A percentile compares a stretch with the other conserved stretches of the same genome.
Conservation (phyloP, 2,888 invertebrate species). For the Limnephilus auricula region DNA sequence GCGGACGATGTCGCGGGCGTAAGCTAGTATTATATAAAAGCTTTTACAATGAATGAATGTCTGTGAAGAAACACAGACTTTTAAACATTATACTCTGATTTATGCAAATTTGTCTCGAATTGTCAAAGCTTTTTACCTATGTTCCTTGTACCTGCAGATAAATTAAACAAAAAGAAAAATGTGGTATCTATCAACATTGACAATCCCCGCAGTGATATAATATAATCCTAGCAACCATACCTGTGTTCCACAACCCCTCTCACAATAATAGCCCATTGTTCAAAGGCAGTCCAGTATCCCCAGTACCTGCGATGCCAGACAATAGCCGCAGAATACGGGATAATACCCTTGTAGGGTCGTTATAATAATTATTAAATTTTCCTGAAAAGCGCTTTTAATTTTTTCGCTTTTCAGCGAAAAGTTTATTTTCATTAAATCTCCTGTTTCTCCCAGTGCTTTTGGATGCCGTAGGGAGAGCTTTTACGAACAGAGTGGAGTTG, state of each 20-base stretch:
- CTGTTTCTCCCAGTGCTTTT: background rate
- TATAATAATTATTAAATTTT: background rate
- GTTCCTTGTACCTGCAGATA: too few relatives aligned
- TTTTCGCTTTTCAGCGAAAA: background rate
- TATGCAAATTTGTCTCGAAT: too few relatives aligned
- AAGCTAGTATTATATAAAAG: too few relatives aligned
- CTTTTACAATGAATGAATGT: too few relatives aligned
- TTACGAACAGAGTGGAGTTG: background rate
- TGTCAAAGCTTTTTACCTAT: too few relatives aligned
- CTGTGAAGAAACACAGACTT: too few relatives aligned
- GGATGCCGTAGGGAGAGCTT: background rate
- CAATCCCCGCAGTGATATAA: background rate
- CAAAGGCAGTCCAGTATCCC: background rate
- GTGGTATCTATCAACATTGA: background rate
- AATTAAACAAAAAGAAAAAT: too few relatives aligned
- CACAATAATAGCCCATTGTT: background rate
- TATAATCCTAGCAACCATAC: background rate
- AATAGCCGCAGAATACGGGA: background rate
- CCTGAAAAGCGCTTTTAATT: background rate
- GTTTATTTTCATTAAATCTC: background rate
- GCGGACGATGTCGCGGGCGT: too few relatives aligned
- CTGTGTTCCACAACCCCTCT: background rate
- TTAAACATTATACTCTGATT: too few relatives aligned
- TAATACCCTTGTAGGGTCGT: background rate
- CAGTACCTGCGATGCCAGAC: background rate